These are phyloP conservation scores for Lepidocyrtinus sp. DNA, from an alignment of 2,888 invertebrate genomes.

Conservation along the genomic window DNA sequence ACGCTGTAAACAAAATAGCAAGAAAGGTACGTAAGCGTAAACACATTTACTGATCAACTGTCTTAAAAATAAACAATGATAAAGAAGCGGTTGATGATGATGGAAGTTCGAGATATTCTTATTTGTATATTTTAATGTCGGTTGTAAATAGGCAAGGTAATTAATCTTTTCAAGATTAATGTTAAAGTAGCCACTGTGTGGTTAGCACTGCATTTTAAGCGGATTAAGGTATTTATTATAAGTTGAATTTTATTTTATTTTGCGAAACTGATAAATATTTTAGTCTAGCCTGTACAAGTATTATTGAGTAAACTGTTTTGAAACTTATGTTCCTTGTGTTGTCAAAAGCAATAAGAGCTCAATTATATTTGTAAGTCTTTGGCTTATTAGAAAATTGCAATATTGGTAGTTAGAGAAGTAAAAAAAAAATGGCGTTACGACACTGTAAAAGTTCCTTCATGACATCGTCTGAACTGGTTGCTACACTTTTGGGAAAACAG, in stretches of 20 bases:
- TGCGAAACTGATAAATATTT: not conserved
- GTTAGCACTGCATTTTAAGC: not conserved
- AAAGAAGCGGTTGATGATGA: no score
- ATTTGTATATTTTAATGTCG: not conserved
- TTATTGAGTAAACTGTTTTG: no score
- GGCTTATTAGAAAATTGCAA: not conserved
- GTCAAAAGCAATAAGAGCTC: no score
- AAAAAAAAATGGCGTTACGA: slow-evolving; percentile 43
- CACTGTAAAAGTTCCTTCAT: slow-evolving; percentile 40
- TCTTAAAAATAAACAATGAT: no score
- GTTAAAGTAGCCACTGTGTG: not conserved
- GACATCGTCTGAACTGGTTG: slow-evolving; percentile 29
- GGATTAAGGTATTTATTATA: not conserved
- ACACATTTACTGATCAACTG: no score
- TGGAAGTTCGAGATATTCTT: not conserved
- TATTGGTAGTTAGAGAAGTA: not conserved
- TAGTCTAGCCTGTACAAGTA: not conserved
- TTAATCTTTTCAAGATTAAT: not conserved
- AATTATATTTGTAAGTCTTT: not conserved
- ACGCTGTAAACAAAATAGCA: no score
- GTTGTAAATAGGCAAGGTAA: not conserved
- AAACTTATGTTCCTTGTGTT: no score
- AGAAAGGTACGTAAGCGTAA: no score
- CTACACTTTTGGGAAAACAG: not conserved
- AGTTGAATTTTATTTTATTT: not conserved